These are phyloP conservation scores for Philaethria dido DNA, from an alignment of 2,888 invertebrate genomes.

Conservation along the genomic window DNA sequence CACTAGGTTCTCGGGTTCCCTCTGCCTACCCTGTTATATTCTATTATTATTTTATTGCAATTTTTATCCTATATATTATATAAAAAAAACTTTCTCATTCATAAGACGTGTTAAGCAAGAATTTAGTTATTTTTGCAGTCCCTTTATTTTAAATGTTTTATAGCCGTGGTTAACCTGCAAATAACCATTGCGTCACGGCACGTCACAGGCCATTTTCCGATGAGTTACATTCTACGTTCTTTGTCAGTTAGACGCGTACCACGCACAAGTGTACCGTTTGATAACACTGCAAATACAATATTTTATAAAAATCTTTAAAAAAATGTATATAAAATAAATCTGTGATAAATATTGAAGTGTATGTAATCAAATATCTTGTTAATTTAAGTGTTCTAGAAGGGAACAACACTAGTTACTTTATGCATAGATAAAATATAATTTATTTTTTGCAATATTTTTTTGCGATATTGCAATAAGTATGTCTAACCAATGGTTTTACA, in stretches of 20 bases:
- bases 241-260: slow-evolving; percentile 43
- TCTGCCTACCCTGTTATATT: too few species aligned
- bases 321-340: too few species aligned
- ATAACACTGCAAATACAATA: slow-evolving; percentile 14
- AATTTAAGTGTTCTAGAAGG: neutral
- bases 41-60: too few species aligned
- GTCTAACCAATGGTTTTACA: neutral
- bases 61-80: too few species aligned
- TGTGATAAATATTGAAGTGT: neutral
- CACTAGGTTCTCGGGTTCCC: too few species aligned
- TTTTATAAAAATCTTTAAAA: neutral
- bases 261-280: slow-evolving; percentile 26
- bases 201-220: slow-evolving; percentile 58
- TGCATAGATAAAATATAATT: neutral
- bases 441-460: neutral
- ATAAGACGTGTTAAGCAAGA: neutral
- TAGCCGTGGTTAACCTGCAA: slow-evolving; percentile 13
- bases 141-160: neutral
- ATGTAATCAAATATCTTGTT: neutral
- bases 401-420: neutral
- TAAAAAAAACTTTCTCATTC: neutral
- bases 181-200: slow-evolving; percentile 54
- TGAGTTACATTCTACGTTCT: slow-evolving; percentile 55
- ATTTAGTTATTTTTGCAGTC: neutral
- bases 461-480: neutral